phyloP scores from a whole-genome alignment of 2,797 vertebrate species.

The Neopelma chrysocephalum region DNA sequence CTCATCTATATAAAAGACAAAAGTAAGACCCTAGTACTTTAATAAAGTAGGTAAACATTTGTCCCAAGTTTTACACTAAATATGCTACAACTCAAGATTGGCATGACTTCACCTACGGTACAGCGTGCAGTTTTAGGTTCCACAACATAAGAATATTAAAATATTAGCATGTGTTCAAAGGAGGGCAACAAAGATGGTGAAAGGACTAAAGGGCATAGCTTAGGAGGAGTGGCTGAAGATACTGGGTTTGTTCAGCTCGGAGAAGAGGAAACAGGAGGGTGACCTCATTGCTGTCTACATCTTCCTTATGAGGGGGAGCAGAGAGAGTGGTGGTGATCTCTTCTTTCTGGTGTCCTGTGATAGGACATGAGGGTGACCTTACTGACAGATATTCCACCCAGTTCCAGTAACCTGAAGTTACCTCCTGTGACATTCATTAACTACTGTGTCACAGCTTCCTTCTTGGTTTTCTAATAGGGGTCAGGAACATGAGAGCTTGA shows the following conservation, averaged over 20 bases:
- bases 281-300: background rate
- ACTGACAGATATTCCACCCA: background rate
- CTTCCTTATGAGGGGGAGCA: accelerated
- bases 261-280: background rate
- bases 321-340: background rate
- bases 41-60: background rate
- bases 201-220: background rate
- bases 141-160: background rate
- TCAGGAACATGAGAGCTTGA: background rate
- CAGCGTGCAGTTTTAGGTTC: background rate
- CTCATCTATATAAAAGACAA: background rate
- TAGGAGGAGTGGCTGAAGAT: background rate
- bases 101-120: background rate
- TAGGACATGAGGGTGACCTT: background rate
- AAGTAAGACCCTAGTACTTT: background rate
- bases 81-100: background rate
- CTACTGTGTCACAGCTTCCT: background rate
- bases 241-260: background rate
- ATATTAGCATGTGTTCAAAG: background rate
- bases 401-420: background rate
- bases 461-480: background rate
- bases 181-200: background rate
- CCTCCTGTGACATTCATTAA: background rate
- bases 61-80: background rate
- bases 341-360: background rate